A percentile compares a stretch with the other conserved stretches of the same genome.
phyloP scores from a whole-genome alignment of 37 sponge, comb jelly and placozoan species.

The Oscarella lobularis region DNA sequence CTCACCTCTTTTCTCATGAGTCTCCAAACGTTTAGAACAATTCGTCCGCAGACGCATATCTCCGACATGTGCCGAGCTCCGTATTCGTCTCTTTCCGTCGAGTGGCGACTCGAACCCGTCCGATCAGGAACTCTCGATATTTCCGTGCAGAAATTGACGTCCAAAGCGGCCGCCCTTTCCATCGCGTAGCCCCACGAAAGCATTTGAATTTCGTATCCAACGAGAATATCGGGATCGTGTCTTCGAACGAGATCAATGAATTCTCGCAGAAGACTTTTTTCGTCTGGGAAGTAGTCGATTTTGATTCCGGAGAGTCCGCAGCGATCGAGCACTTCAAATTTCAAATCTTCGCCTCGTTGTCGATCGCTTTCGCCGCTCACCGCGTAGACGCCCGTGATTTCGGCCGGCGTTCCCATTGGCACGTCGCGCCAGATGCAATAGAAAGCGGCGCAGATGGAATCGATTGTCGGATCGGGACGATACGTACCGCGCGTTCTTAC shows the following conservation, averaged over 20 bases:
- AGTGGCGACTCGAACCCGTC: background rate
- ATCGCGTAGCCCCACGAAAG: slow-evolving; percentile 89
- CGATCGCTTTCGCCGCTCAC: background rate
- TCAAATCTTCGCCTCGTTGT: background rate
- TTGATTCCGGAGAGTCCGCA: slow-evolving; percentile 26
- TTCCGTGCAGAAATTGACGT: slow-evolving; percentile 39
- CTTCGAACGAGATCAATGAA: slow-evolving; percentile 30
- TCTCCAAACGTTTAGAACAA: slow-evolving; percentile 80
- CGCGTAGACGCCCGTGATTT: slow-evolving; percentile 5
- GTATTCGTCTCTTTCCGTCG: background rate
- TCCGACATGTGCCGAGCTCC: slow-evolving; percentile 6
- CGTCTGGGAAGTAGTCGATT: slow-evolving; percentile 26
- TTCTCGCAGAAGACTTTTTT: slow-evolving; percentile 36
- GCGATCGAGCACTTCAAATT: background rate
- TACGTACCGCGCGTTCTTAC: slow-evolving; percentile 33
- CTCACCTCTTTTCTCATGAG: slow-evolving; percentile 56
- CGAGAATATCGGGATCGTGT: slow-evolving; percentile 78
- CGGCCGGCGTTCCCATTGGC: too few relatives aligned
- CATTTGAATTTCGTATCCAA: slow-evolving; percentile 77
- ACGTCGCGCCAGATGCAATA: slow-evolving; percentile 8
- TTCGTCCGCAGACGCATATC: slow-evolving; percentile 51
- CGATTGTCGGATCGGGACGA: slow-evolving; percentile 69
- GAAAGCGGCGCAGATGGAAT: slow-evolving; percentile 61
- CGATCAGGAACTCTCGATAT: slow-evolving; percentile 57
- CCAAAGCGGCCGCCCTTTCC: slow-evolving; percentile 56